phyloP scores from a whole-genome alignment of 2,113 vertebrate species.

The Pelobates fuscus region DNA sequence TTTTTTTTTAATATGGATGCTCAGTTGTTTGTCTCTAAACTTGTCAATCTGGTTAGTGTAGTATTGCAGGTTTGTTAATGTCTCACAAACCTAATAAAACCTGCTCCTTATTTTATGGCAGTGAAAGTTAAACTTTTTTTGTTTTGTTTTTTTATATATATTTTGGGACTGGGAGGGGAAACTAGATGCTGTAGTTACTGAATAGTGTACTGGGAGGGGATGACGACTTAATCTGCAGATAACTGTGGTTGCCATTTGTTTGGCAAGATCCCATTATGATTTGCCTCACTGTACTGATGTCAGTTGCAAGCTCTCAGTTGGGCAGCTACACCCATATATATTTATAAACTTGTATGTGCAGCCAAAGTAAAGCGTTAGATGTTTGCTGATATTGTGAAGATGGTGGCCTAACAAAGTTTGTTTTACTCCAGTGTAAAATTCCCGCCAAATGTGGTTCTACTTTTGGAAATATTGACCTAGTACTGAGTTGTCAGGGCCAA shows the following conservation, averaged over 20 bases:
- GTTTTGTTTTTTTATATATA: slow-evolving; percentile 56
- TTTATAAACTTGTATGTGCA: too few species aligned
- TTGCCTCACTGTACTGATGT: neutral
- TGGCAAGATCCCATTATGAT: slow-evolving; percentile 11
- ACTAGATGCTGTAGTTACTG: neutral
- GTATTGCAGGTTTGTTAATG: slow-evolving; percentile 70
- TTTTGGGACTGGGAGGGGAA: slow-evolving; percentile 49
- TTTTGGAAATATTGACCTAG: neutral
- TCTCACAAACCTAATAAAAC: slow-evolving; percentile 49
- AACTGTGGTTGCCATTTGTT: neutral
- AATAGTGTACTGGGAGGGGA: neutral
- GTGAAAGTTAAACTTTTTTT: slow-evolving; percentile 73
- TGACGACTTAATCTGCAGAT: neutral
- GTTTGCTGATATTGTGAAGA: slow-evolving; percentile 6
- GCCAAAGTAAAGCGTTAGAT: neutral
- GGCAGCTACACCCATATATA: neutral
- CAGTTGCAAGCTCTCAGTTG: neutral
- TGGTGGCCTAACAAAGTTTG: neutral
- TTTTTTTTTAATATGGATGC: slow-evolving; percentile 73
- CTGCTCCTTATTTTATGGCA: slow-evolving; percentile 76
- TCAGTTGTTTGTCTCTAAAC: slow-evolving; percentile 81
- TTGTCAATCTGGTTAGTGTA: slow-evolving; percentile 81
- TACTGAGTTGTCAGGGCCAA: too few species aligned
- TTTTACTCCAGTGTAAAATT: neutral
- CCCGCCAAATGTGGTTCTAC: neutral